Percentiles rank a stretch among this genome's conserved stretches.
Conservation (phyloP, 2,888 invertebrate genomes). For the Anticlea derivata region DNA sequence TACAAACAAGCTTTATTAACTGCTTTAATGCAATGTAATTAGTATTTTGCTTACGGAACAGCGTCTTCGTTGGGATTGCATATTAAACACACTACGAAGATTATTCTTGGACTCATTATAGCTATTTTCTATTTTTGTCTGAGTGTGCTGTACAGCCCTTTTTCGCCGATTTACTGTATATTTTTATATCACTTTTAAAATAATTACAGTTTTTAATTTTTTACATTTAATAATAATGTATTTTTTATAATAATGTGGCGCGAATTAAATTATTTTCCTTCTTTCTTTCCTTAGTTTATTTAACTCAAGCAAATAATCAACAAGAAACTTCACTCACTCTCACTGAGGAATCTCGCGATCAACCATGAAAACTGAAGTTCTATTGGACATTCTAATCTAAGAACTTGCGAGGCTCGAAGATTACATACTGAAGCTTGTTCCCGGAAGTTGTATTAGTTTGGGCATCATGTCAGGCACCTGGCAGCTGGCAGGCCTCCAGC, state of each 20-base stretch:
- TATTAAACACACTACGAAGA: too few relatives aligned
- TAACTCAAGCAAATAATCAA: too few relatives aligned
- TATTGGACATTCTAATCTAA: constrained; percentile 10
- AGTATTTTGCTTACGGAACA: constrained; percentile 19
- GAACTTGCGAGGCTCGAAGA: constrained; percentile 21
- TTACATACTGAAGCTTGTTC: constrained; percentile 30
- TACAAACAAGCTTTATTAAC: constrained; percentile 27
- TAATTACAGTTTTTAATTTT: too few relatives aligned
- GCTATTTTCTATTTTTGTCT: too few relatives aligned
- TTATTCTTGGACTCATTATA: too few relatives aligned
- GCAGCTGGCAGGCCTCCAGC: constrained; percentile 37
- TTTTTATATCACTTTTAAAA: too few relatives aligned
- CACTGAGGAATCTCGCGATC: neutral
- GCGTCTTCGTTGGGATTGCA: constrained; percentile 6
- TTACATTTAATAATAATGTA: too few relatives aligned
- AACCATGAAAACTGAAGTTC: constrained; percentile 12
- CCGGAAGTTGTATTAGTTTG: constrained; percentile 64
- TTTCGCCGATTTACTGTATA: too few relatives aligned
- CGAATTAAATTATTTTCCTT: too few relatives aligned
- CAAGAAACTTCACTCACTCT: neutral
- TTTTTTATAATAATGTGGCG: too few relatives aligned
- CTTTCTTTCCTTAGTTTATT: too few relatives aligned
- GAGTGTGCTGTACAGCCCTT: too few relatives aligned
- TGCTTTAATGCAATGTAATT: constrained; percentile 21
- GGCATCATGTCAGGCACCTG: constrained; percentile 38